Conservation (phyloP, 2,888 invertebrate species). For the Leptopilina syphax region DNA sequence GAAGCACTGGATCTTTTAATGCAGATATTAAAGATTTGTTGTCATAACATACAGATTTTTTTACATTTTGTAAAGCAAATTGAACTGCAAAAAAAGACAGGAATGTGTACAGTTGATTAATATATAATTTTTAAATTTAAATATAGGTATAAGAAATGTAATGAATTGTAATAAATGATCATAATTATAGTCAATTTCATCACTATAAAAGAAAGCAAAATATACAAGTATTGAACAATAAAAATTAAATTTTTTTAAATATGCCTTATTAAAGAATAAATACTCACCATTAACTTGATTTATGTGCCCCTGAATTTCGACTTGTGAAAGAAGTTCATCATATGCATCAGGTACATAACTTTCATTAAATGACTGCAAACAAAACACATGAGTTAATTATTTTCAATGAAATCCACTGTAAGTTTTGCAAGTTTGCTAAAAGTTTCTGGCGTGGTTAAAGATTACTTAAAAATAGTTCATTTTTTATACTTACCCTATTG, state of each 20-base stretch:
- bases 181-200: no score
- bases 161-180: no score
- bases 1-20: conserved; percentile 60
- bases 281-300: conserved; percentile 81
- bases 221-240: conserved; percentile 67
- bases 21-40: conserved; percentile 58
- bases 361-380: conserved; percentile 80
- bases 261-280: conserved; percentile 71
- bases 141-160: no score
- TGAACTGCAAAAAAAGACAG: conserved; percentile 76
- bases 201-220: conserved; percentile 47
- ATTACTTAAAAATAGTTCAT: no score
- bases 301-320: conserved; percentile 85
- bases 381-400: conserved; percentile 22
- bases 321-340: conserved; percentile 84
- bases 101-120: conserved; percentile 71
- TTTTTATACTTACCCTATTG: conserved; percentile 77
- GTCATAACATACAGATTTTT: conserved; percentile 54
- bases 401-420: not conserved
- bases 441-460: no score
- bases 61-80: conserved; percentile 75
- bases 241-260: conserved; percentile 57
- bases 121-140: conserved; percentile 50
- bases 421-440: no score
- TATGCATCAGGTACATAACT: conserved; percentile 84